Conservation (phyloP, 2,888 invertebrate genomes). For the Caenorhabditis wallacei region DNA sequence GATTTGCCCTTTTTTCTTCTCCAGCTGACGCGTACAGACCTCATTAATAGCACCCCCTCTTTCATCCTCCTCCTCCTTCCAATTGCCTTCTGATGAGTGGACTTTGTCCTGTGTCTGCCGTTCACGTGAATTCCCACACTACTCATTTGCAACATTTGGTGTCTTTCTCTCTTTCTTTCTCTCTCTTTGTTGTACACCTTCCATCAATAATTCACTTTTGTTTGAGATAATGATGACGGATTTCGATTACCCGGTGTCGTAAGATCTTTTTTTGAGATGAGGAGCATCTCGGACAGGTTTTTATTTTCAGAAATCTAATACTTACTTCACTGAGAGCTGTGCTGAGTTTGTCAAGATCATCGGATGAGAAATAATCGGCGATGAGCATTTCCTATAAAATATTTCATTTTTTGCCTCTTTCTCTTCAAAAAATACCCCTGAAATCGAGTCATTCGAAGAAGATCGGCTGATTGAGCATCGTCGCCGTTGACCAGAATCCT, state of each 20-base stretch:
- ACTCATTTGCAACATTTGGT: conserved; percentile 45
- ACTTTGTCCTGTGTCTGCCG: conserved; percentile 39
- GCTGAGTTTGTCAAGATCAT: conserved; percentile 82
- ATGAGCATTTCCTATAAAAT: conserved; percentile 64
- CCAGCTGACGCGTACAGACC: conserved; percentile 38
- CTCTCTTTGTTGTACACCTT: background rate
- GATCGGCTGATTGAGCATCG: conserved; percentile 49
- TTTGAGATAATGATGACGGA: background rate
- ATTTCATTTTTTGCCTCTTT: background rate
- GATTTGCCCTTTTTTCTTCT: conserved; percentile 20
- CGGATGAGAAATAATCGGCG: conserved; percentile 72
- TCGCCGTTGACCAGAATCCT: conserved; percentile 17
- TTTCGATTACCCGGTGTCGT: background rate
- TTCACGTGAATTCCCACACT: conserved; percentile 47
- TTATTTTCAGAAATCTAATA: background rate
- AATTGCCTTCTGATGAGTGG: conserved; percentile 27
- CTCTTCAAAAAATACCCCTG: conserved; percentile 32
- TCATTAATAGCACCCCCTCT: conserved; percentile 19
- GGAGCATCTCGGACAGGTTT: background rate
- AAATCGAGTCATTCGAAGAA: conserved; percentile 60
- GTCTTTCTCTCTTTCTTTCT: no score
- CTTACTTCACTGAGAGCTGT: conserved; percentile 80
- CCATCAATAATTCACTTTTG: conserved; percentile 5
- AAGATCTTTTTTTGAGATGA: background rate
- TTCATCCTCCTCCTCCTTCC: background rate